Base-by-base conservation (phyloP, 2,113 vertebrate species). In the Corythornis madagascariensis region DNA sequence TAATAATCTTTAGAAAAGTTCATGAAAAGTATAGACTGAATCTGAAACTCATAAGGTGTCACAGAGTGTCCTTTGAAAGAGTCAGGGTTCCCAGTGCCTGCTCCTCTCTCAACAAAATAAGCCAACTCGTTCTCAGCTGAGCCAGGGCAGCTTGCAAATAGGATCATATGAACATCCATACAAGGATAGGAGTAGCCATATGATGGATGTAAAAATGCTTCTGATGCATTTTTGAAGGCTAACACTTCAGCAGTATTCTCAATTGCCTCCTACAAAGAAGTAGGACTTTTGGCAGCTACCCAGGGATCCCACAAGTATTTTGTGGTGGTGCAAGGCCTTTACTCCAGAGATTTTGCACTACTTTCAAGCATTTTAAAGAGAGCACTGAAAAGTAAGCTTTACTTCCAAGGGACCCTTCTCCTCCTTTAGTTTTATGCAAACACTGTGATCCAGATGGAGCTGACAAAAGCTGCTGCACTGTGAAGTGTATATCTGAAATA, bases 231-330 rank as follows among this genome's bases (percentile, higher is more conserved):
- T 93, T 82, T 91, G 70, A 96, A 90, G 70, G 70, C 69, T 88
- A 91, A 84, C 69, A 64, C 90, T 90, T 78, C 76, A 91, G 61
- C 83, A 92, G 19, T 29, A 84, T 42, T 92, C 50, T 89, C 70
- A 82, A 17, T 21, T 65, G 42, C n/a, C 55, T 88, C 55, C 63
- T 90, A 82, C 77, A 88, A 93, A 92, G 84, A 86, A 81, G 53
- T 20, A 84, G 35, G 63, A 61, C 79, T 88, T 94, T 22, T 90
- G 92, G 70, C 77, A 82, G 57, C 48, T 42, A 50, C n/a, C 26
- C 83, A 86, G 77, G 40, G 70, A 92, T 94, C 73, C 90, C 88
- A 90, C 88, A 95, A 95, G 18, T 83, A 91, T 95, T 90, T 83
- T 86, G 83, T 79, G 80, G 77, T 73, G 63, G 73, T 57, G 50